Evolutionary conservation across 2,113 vertebrate genomes (phyloP), one percentile per base, ranked within the genome.

Genomic region (Mus spicilegus): DNA sequence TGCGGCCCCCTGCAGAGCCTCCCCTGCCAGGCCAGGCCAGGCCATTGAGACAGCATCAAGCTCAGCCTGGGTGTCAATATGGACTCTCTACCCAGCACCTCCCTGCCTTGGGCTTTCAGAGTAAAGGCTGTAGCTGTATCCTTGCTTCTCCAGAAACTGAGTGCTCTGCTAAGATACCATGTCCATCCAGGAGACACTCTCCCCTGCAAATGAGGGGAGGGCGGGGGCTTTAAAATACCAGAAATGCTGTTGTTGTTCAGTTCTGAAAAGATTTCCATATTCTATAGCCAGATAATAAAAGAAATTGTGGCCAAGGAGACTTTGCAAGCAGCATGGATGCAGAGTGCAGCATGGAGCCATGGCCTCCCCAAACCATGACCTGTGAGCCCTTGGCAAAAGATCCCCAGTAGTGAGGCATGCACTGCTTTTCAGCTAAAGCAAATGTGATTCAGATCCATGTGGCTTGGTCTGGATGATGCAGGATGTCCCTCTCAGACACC

Each of bases 211-310:
- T 42, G 58, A 58, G 82, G 73, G 36, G 20, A 20, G n/a, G 70
- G 20, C 1, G 1, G 33, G 54, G 54, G 78, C 51, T 75, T 85
- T 92, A 76, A 94, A 95, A 89, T 39, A 87, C 67, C 87, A 93
- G 85, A 91, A 65, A 88, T 33, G 28, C 30, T 84, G 36, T 20
- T 84, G 61, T 72, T 56, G 36, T 86, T 86, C 20, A 7, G 9
- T 20, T 75, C 26, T 39, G 70, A 87, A 90, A 92, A 22, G 42
- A 63, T 51, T 81, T 54, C 28, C 22, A 65, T 20, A 22, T 89
- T 67, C 67, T 56, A 36, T 11, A 65, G 84, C 46, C 69, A 70
- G 46, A 70, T 33, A 58, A 49, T 89, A 87, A 73, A 58, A 30
- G 36, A 36, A 80, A 20, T 2, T 19, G 16, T 65, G 36, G 72